Percentiles rank a stretch among this genome's conserved stretches.
These are phyloP conservation scores for Sceloporus tristichus DNA, from an alignment of 2,113 vertebrate genomes.

Conservation along the genomic window DNA sequence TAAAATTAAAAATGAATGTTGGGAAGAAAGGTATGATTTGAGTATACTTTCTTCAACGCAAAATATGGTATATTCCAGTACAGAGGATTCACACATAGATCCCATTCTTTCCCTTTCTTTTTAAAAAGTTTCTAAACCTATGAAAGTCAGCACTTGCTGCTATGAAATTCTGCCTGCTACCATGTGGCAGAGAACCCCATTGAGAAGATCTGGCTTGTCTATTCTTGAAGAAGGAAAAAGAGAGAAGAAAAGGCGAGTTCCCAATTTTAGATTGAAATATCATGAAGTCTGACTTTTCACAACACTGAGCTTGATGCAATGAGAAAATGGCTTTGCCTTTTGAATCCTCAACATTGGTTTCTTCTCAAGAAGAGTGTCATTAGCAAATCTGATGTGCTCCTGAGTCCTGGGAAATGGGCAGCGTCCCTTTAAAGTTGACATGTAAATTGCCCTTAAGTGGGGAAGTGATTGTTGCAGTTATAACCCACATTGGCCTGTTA, in stretches of 20 bases:
- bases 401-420: constrained; percentile 40
- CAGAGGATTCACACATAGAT: not conserved
- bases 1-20: too few species aligned
- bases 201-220: not conserved
- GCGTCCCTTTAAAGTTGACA: constrained; percentile 60
- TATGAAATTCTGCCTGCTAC: fast-evolving
- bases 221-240: not conserved
- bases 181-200: not conserved
- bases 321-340: constrained; percentile 48
- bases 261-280: constrained; percentile 11
- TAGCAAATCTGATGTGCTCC: constrained; percentile 51
- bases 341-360: constrained; percentile 32
- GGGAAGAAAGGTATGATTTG: too few species aligned
- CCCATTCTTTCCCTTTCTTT: not conserved
- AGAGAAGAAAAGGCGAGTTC: not conserved
- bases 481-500: constrained; percentile 40
- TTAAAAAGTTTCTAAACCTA: not conserved
- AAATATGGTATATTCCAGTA: too few species aligned
- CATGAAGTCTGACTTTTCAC: not conserved
- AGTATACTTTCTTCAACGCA: too few species aligned
- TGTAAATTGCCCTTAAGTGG: constrained; percentile 61
- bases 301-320: constrained; percentile 22
- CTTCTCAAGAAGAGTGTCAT: constrained; percentile 45
- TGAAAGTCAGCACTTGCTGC: not conserved
- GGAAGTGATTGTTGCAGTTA: constrained; percentile 59